phyloP scores from a whole-genome alignment of 2,113 vertebrate species.

The Pseudorasbora parva region DNA sequence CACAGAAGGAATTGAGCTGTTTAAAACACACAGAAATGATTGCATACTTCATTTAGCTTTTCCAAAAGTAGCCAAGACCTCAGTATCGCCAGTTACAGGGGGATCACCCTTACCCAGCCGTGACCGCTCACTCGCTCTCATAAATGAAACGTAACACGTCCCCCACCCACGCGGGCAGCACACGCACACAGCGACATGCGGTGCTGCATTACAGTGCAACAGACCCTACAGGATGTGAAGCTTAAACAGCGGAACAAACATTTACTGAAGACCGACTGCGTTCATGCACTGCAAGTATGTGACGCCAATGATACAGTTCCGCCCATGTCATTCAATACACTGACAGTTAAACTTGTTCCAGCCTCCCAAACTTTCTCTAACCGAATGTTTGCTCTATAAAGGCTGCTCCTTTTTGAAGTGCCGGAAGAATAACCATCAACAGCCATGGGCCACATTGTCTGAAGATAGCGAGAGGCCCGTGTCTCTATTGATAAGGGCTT shows the following conservation, averaged over 20 bases:
- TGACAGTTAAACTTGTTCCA: slow-evolving; percentile 34
- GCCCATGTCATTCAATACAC: slow-evolving; percentile 47
- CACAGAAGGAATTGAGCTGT: slow-evolving; percentile 65
- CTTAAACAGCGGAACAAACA: slow-evolving; percentile 40
- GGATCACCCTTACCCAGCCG: slow-evolving; percentile 49
- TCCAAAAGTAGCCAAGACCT: slow-evolving; percentile 53
- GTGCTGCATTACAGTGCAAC: slow-evolving; percentile 70
- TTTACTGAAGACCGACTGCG: slow-evolving; percentile 13
- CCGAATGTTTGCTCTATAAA: slow-evolving; percentile 20
- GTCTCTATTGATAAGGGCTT: slow-evolving; percentile 71
- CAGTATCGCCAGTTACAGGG: slow-evolving; percentile 26
- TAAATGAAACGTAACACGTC: slow-evolving; percentile 46
- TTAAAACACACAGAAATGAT: slow-evolving; percentile 49
- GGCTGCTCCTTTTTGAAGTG: slow-evolving; percentile 25
- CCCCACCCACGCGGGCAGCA: slow-evolving; percentile 52
- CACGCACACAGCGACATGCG: slow-evolving; percentile 62
- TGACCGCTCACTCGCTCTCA: slow-evolving; percentile 54
- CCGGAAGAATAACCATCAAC: slow-evolving; percentile 41
- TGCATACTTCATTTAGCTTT: slow-evolving; percentile 26
- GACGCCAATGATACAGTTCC: slow-evolving; percentile 3
- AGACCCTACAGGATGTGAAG: slow-evolving; percentile 27
- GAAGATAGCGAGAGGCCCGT: slow-evolving; percentile 62
- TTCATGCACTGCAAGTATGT: background rate
- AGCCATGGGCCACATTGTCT: slow-evolving; percentile 58
- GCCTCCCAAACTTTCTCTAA: slow-evolving; percentile 12